Conservation (phyloP, 2,888 invertebrate species). For the Ctenicera cuprea region DNA sequence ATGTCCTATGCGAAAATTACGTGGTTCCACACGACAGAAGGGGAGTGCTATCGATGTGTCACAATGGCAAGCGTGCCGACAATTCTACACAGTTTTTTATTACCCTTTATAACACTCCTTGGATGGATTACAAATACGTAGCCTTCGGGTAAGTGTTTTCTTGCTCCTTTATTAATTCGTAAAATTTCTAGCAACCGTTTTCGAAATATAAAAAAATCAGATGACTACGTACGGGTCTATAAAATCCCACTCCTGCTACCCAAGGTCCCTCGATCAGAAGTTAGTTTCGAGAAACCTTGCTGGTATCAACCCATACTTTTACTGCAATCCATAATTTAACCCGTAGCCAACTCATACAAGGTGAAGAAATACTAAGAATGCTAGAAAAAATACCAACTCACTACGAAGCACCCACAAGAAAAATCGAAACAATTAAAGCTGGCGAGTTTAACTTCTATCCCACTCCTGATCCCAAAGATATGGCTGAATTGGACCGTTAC, state of each 20-base stretch:
- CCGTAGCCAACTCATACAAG: slow-evolving; percentile 81
- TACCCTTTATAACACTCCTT: slow-evolving; percentile 78
- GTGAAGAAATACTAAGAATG: slow-evolving; percentile 76
- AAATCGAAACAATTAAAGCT: slow-evolving; percentile 62
- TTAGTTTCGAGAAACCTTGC: too few relatives aligned
- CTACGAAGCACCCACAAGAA: slow-evolving; percentile 77
- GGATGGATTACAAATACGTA: slow-evolving; percentile 84
- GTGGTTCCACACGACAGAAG: slow-evolving; percentile 79
- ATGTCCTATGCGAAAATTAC: slow-evolving; percentile 81
- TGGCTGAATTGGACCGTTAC: slow-evolving; percentile 41
- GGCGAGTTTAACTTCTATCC: slow-evolving; percentile 63
- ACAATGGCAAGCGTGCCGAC: slow-evolving; percentile 78
- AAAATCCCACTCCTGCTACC: too few relatives aligned
- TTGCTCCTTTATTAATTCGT: too few relatives aligned
- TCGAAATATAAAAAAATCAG: too few relatives aligned
- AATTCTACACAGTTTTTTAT: slow-evolving; percentile 84
- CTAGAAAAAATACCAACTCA: slow-evolving; percentile 79
- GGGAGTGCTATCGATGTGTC: slow-evolving; percentile 84
- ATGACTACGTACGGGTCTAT: too few relatives aligned
- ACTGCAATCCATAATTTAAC: too few relatives aligned
- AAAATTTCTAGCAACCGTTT: too few relatives aligned
- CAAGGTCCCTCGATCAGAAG: too few relatives aligned
- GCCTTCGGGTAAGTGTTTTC: slow-evolving; percentile 78
- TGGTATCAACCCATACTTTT: too few relatives aligned
- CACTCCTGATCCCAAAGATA: slow-evolving; percentile 32